Percentiles rank a stretch among this genome's conserved stretches.
Evolutionary conservation across 1,140 invertebrate species (phyloP).

Genomic region (Oppia nitens): DNA sequence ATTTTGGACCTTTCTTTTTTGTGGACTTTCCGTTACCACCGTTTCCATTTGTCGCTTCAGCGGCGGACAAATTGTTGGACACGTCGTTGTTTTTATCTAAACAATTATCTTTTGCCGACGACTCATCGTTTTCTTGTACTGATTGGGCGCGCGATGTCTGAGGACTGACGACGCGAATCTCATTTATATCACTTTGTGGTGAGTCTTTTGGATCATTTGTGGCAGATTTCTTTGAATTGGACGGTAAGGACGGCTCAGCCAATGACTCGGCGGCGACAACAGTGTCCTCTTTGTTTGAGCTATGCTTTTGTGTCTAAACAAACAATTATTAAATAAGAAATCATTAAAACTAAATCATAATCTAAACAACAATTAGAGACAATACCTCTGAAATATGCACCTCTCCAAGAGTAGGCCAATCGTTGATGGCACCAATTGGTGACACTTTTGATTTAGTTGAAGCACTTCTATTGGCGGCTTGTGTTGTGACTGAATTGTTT

Average conservation of each 20-base stretch:
- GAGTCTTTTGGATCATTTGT: neutral
- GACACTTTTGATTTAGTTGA: too few relatives aligned
- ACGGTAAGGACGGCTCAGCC: neutral
- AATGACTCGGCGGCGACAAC: neutral
- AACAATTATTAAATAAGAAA: slow-evolving; percentile 17
- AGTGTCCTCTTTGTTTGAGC: neutral
- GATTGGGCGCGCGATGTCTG: too few relatives aligned
- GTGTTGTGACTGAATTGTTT: too few relatives aligned
- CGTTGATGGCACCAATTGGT: too few relatives aligned
- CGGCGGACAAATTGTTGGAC: slow-evolving; percentile 20
- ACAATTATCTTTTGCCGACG: slow-evolving; percentile 24
- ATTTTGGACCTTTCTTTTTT: slow-evolving; percentile 37
- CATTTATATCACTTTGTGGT: neutral
- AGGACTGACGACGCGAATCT: neutral
- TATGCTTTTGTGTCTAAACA: neutral
- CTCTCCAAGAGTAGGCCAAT: slow-evolving; percentile 57
- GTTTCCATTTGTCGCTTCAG: slow-evolving; percentile 19
- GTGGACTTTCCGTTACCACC: slow-evolving; percentile 30
- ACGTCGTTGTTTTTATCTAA: neutral
- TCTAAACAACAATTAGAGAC: too few relatives aligned
- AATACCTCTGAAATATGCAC: slow-evolving; percentile 26
- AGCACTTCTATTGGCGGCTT: too few relatives aligned
- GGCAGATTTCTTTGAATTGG: neutral
- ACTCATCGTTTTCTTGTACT: slow-evolving; percentile 23
- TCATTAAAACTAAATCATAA: too few relatives aligned